These are phyloP conservation scores for Drosophila melanica DNA, from an alignment of 1,140 invertebrate genomes.

Conservation along the genomic window DNA sequence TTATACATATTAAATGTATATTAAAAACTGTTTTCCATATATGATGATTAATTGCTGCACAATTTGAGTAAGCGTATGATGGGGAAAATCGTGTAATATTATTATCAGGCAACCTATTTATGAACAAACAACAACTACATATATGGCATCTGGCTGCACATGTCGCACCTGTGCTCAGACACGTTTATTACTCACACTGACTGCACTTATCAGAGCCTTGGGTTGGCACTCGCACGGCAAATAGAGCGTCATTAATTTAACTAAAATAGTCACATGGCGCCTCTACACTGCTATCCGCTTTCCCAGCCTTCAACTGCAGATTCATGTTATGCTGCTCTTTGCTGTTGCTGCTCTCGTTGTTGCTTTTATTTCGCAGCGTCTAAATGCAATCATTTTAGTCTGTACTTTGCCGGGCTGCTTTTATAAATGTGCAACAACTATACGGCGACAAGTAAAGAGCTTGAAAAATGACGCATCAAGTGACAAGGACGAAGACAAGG, in stretches of 20 bases:
- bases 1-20: not conserved
- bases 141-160: slow-evolving; percentile 22
- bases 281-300: not conserved
- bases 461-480: slow-evolving; percentile 79
- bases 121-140: slow-evolving; percentile 16
- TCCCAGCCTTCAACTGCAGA: slow-evolving; percentile 31
- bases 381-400: slow-evolving; percentile 78
- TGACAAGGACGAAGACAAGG: slow-evolving; percentile 47
- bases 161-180: slow-evolving; percentile 12
- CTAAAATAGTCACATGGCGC: slow-evolving; percentile 68
- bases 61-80: not conserved
- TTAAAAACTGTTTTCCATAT: not conserved
- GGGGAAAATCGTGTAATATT: slow-evolving; percentile 5
- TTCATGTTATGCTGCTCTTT: slow-evolving; percentile 6
- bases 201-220: slow-evolving; percentile 70
- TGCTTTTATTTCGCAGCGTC: slow-evolving; percentile 13
- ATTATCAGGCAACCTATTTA: slow-evolving; percentile 12
- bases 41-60: not conserved
- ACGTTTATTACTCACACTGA: slow-evolving; percentile 54
- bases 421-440: slow-evolving; percentile 79
- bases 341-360: slow-evolving; percentile 6
- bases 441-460: slow-evolving; percentile 59
- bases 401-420: slow-evolving; percentile 43
- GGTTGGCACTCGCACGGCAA: slow-evolving; percentile 65
- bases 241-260: slow-evolving; percentile 81